Base-by-base conservation (phyloP, 2,888 invertebrate genomes). In the Malthinus flaveolus region DNA sequence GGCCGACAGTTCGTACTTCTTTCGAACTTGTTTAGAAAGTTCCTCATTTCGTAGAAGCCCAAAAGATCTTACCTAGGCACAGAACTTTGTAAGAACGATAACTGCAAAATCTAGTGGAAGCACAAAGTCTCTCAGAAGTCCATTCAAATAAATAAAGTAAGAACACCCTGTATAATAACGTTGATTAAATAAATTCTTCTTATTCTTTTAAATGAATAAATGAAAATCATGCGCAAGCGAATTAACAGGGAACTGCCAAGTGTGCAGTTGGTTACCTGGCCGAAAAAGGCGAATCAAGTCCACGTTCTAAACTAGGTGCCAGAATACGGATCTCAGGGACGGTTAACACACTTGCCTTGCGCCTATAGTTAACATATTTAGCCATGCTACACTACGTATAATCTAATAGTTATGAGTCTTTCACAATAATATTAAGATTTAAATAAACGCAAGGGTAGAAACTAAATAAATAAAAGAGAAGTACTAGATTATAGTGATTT, bases 271-370 rank as follows among this genome's bases (percentile, higher is more conserved):
- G 52, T 68, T 69, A 69, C 69, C 69, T 79, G 78, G 75, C 76
- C 73, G 69, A 74, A 75, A 71, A 72, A 68, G 71, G 80, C 72
- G 72, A 82, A 80, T 90, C 89, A 81, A 90, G 83, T 72, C 90
- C 89, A 73, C 88, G 84, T 82, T 91, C 91, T 84, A 89, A 82
- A 79, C 90, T 90, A 71, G 91, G 89, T 76, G 90, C 89, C 83
- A 90, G 82, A 74, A 91, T 88, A 75, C 90, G 88, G 76, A 91
- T 91, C 84, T 89, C 89, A 67, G 91, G 91, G 69, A 90, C 85
- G 80, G 87, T 85, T 84, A 88, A 83, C 78, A 87, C 84, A 83
- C 86, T 87, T 83, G 85, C 83, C 82, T 86, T 87, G 82, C 85
- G 85, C 82, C 85, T 86, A 79, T 66, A 73, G 75, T 76, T 73